Evolutionary conservation across 2,888 invertebrate species (phyloP).

Genomic region (Homarus gammarus): DNA sequence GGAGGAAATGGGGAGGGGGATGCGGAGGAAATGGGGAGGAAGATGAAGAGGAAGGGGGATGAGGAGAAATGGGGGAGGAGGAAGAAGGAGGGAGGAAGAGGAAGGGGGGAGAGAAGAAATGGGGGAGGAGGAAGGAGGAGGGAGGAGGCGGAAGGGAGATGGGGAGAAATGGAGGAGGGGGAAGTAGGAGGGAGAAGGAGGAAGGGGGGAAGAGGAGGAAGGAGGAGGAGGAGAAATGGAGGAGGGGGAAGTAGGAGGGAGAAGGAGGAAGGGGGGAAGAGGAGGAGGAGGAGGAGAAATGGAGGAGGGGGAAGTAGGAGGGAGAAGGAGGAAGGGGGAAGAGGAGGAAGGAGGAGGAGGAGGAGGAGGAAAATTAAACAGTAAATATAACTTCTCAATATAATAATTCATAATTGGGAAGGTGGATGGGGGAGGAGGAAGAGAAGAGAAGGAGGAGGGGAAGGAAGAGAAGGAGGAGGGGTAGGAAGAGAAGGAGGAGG

Average conservation of each 20-base stretch:
- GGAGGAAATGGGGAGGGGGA: too few species aligned
- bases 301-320: not conserved
- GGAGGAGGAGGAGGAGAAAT: not conserved
- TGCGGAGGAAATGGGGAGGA: too few species aligned
- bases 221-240: not conserved
- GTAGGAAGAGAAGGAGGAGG: too few species aligned
- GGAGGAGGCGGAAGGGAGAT: not conserved
- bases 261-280: not conserved
- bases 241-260: not conserved
- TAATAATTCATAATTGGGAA: not conserved
- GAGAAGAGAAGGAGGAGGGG: not conserved
- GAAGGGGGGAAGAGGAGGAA: not conserved
- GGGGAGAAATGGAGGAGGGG: not conserved
- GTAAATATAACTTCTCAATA: not conserved
- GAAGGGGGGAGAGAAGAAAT: too few species aligned
- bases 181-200: not conserved
- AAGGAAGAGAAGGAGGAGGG: not conserved
- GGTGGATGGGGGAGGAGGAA: not conserved
- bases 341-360: too few species aligned
- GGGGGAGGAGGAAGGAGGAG: too few species aligned
- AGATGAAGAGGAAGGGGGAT: too few species aligned
- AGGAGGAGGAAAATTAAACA: not conserved
- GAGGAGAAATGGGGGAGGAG: too few species aligned
- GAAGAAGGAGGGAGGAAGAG: too few species aligned
- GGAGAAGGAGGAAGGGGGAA: not conserved